Evolutionary conservation across 1,140 invertebrate genomes (phyloP), one percentile per base, ranked within the genome.

Genomic region (Ganaspis sp.): DNA sequence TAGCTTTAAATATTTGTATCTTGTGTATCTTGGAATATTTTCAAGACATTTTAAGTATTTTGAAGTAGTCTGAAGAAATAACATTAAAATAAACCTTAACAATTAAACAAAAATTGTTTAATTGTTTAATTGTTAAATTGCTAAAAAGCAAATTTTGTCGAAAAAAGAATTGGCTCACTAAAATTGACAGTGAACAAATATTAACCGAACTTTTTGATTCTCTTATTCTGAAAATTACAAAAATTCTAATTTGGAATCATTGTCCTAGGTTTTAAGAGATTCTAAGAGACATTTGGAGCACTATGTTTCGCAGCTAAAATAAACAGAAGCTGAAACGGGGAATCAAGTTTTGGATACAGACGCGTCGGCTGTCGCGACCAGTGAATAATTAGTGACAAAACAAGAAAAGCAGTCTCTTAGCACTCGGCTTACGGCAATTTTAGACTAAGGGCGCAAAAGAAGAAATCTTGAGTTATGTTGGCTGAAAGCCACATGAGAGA

Each of bases 401-500:
- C 76, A 77, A 72, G 72, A 69, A 38, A 42, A 26, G 75, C 70
- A 69, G 26, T 77, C 45, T 49, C 54, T 76, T 38, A 53, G 80
- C 74, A 70, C 77, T 83, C 70, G 75, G 78, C 79, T 82, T 83
- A 84, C 81, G 77, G 81, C 87, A 90, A 88, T 89, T 89, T 89
- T 88, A 89, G 87, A 85, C 85, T 87, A 85, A 84, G 85, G 83
- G 83, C 81, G 79, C 82, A 76, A 84, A 17, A 80, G 69, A 82
- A 40, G 42, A 45, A 69, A 69, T 17, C 53, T 76, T 83, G 77
- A 89, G 81, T 83, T 82, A 86, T 85, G 85, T 85, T 87, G 87
- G 88, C 88, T 76, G 69, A 45, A 64, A 78, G 87, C 85, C 87
- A 88, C 74, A 49, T 49, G 64, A 77, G 78, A 79, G 75, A 83